A percentile compares a stretch with the other conserved stretches of the same genome.
Evolutionary conservation across 2,888 invertebrate genomes (phyloP).

Genomic region (Stenurella melanura): DNA sequence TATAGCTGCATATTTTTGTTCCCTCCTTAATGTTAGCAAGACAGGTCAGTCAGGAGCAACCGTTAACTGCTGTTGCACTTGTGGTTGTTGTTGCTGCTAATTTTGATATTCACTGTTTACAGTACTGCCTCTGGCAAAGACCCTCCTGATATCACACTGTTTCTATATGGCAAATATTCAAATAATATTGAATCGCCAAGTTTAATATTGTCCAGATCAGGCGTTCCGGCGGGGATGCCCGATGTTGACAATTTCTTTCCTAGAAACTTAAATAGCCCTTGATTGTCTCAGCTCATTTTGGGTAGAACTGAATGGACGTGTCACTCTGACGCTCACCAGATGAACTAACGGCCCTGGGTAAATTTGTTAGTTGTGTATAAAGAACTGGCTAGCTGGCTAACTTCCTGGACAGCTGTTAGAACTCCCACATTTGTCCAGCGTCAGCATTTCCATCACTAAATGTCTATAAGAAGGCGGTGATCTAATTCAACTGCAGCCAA

Average conservation of each 20-base stretch:
- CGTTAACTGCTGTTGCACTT: constrained; percentile 52
- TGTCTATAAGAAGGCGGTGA: constrained; percentile 84
- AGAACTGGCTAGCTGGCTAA: constrained; percentile 83
- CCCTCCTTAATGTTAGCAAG: constrained; percentile 75
- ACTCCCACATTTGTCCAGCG: constrained; percentile 88
- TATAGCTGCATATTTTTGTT: constrained; percentile 84
- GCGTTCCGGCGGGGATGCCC: constrained; percentile 68
- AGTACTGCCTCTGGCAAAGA: constrained; percentile 71
- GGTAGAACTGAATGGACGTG: constrained; percentile 89
- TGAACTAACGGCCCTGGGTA: constrained; percentile 94
- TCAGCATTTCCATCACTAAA: constrained; percentile 86
- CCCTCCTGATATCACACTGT: constrained; percentile 74
- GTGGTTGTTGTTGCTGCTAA: constrained; percentile 45
- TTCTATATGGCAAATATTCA: constrained; percentile 74
- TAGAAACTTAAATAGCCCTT: constrained; percentile 67
- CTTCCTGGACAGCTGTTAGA: constrained; percentile 84
- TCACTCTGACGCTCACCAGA: constrained; percentile 94
- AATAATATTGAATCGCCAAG: constrained; percentile 71
- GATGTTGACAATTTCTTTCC: constrained; percentile 70
- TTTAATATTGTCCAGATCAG: constrained; percentile 71
- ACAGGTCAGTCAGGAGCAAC: constrained; percentile 71
- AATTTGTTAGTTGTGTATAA: constrained; percentile 84
- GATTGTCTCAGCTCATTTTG: constrained; percentile 89
- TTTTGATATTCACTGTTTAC: constrained; percentile 52
- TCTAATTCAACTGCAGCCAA: constrained; percentile 82